A percentile compares a stretch with the other conserved stretches of the same genome.
Evolutionary conservation across 2,888 invertebrate genomes (phyloP).

Genomic region (Tipula helvola): DNA sequence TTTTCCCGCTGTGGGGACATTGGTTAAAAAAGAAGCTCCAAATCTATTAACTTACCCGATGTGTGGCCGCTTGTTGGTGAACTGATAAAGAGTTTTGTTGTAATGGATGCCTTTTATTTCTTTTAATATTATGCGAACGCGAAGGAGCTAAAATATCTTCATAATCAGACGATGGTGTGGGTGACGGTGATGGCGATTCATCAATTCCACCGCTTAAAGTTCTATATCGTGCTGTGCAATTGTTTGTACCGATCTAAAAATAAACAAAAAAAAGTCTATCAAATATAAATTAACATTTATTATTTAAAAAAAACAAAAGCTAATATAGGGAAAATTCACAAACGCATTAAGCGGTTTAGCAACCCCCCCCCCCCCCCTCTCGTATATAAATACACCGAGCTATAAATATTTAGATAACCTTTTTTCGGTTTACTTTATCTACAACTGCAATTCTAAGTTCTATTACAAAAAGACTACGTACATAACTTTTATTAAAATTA

Average conservation of each 20-base stretch:
- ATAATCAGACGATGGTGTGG: slow-evolving; percentile 56
- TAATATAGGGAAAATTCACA: neutral
- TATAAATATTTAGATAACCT: too few species aligned
- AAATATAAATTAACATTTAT: neutral
- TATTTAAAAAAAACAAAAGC: neutral
- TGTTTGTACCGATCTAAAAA: slow-evolving; percentile 35
- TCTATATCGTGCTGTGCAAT: slow-evolving; percentile 36
- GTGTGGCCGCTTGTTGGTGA: slow-evolving; percentile 50
- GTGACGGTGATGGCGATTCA: slow-evolving; percentile 41
- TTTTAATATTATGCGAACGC: slow-evolving; percentile 29
- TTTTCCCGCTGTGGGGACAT: too few species aligned
- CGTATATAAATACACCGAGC: too few species aligned
- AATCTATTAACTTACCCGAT: slow-evolving; percentile 38
- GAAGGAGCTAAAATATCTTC: slow-evolving; percentile 52
- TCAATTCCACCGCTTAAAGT: slow-evolving; percentile 44
- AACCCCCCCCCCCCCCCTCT: too few species aligned
- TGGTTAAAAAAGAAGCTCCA: neutral
- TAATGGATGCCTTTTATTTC: slow-evolving; percentile 31
- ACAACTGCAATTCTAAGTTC: too few species aligned
- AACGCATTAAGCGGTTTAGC: too few species aligned
- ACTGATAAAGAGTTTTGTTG: slow-evolving; percentile 34
- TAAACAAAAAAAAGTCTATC: neutral
- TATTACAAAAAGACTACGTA: too few species aligned
- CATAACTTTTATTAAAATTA: too few species aligned
- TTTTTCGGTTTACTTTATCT: too few species aligned